phyloP scores from a whole-genome alignment of 2,113 vertebrate species.

The Dasyornis broadbenti region DNA sequence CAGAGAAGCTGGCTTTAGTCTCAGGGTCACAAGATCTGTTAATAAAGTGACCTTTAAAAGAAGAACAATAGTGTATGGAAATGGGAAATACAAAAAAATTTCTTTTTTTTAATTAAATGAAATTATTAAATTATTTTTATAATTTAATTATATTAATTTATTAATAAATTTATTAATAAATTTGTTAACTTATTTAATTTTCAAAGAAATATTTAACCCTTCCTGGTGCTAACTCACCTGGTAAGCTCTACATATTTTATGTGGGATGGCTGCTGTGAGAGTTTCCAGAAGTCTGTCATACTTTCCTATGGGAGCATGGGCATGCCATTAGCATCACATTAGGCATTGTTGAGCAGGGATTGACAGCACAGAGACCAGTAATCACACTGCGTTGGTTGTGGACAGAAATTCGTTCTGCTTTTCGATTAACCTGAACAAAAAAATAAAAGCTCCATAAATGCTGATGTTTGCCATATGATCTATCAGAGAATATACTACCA shows the following conservation, averaged over 20 bases:
- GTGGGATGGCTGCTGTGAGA: neutral
- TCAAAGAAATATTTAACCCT: neutral
- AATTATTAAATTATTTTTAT: too few relatives aligned
- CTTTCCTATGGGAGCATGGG: neutral
- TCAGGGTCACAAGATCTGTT: neutral
- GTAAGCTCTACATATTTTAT: constrained; percentile 34
- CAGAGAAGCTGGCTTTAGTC: neutral
- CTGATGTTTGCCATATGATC: neutral
- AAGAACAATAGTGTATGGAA: neutral
- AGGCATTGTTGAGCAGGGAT: neutral
- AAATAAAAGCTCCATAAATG: neutral
- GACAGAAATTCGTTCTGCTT: constrained; percentile 57
- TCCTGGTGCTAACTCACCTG: constrained; percentile 41
- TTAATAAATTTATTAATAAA: too few relatives aligned
- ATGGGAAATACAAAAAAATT: neutral
- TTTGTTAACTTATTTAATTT: neutral
- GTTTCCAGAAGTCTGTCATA: neutral
- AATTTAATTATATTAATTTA: too few relatives aligned
- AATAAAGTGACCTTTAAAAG: neutral
- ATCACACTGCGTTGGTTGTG: constrained; percentile 59
- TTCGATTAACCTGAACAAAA: constrained; percentile 53
- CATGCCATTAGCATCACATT: constrained; percentile 46
- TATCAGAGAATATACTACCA: neutral
- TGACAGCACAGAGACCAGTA: constrained; percentile 45
- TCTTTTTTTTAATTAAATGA: too few relatives aligned